Percentiles rank a stretch among this genome's conserved stretches.
phyloP scores from a whole-genome alignment of 2,797 vertebrate genomes.

The Helarctos malayanus region DNA sequence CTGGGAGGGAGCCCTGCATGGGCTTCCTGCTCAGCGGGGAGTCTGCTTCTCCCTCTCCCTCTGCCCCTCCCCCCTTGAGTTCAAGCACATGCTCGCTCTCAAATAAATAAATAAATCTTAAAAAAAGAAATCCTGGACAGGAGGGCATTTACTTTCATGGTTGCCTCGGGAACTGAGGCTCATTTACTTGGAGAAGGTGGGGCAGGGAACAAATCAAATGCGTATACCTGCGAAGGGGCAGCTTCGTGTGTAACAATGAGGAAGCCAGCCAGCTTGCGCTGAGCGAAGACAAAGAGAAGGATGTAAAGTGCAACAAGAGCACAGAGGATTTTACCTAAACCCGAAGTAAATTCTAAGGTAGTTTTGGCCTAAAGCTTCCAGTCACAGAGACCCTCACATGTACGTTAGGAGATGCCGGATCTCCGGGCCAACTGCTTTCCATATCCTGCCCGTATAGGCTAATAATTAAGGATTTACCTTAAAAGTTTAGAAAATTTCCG shows the following conservation, averaged over 20 bases:
- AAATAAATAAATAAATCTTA: neutral
- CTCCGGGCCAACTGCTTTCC: neutral
- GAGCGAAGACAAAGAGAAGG: neutral
- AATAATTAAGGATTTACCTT: conserved; percentile 1
- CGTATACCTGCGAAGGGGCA: neutral
- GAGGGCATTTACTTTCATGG: conserved; percentile 19
- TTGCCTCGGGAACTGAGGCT: neutral
- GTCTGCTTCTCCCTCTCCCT: no score
- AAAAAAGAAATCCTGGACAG: neutral
- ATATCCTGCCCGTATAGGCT: neutral
- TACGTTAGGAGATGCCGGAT: neutral
- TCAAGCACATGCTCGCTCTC: neutral
- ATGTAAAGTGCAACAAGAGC: neutral
- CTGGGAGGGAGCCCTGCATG: neutral
- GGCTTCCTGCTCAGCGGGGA: neutral
- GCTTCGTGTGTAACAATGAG: neutral
- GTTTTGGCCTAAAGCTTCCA: neutral
- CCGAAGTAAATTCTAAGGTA: neutral
- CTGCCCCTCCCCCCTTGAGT: no score
- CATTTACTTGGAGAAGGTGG: conserved; percentile 10
- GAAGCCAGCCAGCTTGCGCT: neutral
- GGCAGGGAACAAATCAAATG: neutral
- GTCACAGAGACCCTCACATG: neutral
- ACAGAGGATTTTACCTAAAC: neutral
- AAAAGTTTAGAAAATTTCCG: neutral